Evolutionary conservation across 1,140 invertebrate species (phyloP).

Genomic region (Heliconius eleuchia): DNA sequence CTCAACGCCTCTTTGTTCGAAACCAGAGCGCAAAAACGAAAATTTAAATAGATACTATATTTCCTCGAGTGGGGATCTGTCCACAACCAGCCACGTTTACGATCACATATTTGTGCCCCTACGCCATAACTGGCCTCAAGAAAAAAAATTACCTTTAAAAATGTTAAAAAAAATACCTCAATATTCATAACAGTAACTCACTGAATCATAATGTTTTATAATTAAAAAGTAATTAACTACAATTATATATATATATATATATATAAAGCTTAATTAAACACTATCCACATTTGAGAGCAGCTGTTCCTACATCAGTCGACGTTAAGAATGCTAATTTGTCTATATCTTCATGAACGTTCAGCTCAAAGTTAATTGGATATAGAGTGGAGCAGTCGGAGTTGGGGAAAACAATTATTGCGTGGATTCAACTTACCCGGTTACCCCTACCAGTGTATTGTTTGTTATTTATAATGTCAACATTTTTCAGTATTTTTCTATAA

Average conservation of each 20-base stretch:
- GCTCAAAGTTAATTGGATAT: slow-evolving; percentile 37
- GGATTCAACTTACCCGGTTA: slow-evolving; percentile 28
- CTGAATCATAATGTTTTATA: background rate
- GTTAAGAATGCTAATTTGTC: slow-evolving; percentile 30
- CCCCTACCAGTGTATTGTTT: slow-evolving; percentile 5
- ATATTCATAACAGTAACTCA: too few relatives aligned
- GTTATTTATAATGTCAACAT: background rate
- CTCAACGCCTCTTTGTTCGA: too few relatives aligned
- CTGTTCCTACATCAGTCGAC: slow-evolving; percentile 15
- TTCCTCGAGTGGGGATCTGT: too few relatives aligned
- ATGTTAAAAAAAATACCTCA: too few relatives aligned
- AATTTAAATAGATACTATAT: too few relatives aligned
- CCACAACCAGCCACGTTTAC: too few relatives aligned
- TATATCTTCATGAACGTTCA: slow-evolving; percentile 21
- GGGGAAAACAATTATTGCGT: slow-evolving; percentile 38
- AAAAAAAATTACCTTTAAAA: background rate
- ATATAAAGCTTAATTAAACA: background rate
- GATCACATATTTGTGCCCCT: too few relatives aligned
- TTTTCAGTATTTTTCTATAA: too few relatives aligned
- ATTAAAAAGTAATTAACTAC: background rate
- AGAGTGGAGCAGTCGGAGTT: slow-evolving; percentile 25
- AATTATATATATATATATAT: background rate
- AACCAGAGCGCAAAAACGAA: too few relatives aligned
- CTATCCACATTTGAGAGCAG: background rate
- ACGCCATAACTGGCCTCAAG: too few relatives aligned